Evolutionary conservation across 2,888 invertebrate species (phyloP), one percentile per base, ranked within the genome.

Genomic region (Hydrotaea cyrtoneurina): DNA sequence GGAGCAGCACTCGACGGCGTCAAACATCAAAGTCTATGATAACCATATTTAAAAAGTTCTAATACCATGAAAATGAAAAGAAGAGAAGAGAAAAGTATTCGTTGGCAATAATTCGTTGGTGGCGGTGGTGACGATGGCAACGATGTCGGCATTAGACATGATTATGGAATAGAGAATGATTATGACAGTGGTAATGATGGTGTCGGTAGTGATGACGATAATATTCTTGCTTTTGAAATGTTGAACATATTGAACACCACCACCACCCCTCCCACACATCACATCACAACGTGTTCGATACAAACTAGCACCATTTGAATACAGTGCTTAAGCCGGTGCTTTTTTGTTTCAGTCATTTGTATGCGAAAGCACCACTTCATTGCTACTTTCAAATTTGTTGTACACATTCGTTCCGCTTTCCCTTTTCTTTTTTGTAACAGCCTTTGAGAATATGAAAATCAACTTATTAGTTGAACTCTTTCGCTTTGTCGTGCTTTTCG

Each of bases 401-500:
- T n/a, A 15, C 62, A n/a, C 62, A 59, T 59, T 59, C 15, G 59
- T 59, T 59, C 7, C 59, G 23, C 23, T 23, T 15, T 59, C 0
- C 4, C 26, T 31, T 13, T 26, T 59, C 31, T 4, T 2, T 31
- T 31, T 7, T 11, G 15, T 17, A 62, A 62, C 2, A 1, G 1
- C 62, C 31, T 62, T 62, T 62, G 62, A 36, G 62, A 2, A 62
- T 62, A 62, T 62, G 31, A 26, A 62, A 31, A n/a, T n/a, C n/a
- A n/a, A n/a, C n/a, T n/a, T n/a, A 62, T 62, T 62, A 62, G 23
- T 62, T 62, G n/a, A 62, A 62, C 62, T 62, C 62, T 62, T 62
- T 62, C 26, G 59, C 15, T 31, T 26, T 36, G 62, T 62, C 31
- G 17, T 15, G n/a, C 62, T 62, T 62, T 62, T 15, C 7, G 31